Percentiles rank a stretch among this genome's conserved stretches.
phyloP scores from a whole-genome alignment of 2,797 vertebrate genomes.

The Chaetophractus vellerosus region DNA sequence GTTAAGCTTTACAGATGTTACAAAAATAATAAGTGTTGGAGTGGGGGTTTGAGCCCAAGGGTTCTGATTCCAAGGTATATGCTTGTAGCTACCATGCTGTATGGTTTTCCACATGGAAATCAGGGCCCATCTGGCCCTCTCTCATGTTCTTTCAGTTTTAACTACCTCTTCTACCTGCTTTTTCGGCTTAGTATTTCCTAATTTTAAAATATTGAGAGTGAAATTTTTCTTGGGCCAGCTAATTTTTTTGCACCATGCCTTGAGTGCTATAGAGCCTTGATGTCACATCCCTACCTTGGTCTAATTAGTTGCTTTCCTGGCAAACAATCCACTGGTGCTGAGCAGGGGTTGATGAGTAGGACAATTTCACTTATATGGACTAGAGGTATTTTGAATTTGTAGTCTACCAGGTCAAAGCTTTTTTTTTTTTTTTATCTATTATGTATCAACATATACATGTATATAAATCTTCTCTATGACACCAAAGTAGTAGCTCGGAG shows the following conservation, averaged over 20 bases:
- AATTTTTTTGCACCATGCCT: not conserved
- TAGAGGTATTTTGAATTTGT: not conserved
- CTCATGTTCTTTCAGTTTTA: not conserved
- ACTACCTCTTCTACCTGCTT: not conserved
- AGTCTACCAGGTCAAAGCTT: not conserved
- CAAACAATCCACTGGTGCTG: not conserved
- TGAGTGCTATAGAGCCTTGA: not conserved
- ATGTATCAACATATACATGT: not conserved
- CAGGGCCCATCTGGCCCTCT: not conserved
- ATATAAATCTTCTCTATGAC: not conserved
- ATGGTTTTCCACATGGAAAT: not conserved
- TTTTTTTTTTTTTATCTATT: not conserved
- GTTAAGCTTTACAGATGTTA: not conserved
- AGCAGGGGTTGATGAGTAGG: not conserved
- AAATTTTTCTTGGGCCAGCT: constrained; percentile 29
- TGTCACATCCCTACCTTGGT: not conserved
- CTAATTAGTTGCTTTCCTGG: not conserved
- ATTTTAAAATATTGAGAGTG: constrained; percentile 3
- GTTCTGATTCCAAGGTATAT: not conserved
- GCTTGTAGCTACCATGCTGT: not conserved
- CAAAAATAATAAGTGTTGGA: not conserved
- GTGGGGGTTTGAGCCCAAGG: not conserved
- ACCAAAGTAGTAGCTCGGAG: not conserved
- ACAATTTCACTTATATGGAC: not conserved
- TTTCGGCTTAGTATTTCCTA: not conserved